Conservation (phyloP, 2,888 invertebrate genomes). For the Limnephilus auricula region DNA sequence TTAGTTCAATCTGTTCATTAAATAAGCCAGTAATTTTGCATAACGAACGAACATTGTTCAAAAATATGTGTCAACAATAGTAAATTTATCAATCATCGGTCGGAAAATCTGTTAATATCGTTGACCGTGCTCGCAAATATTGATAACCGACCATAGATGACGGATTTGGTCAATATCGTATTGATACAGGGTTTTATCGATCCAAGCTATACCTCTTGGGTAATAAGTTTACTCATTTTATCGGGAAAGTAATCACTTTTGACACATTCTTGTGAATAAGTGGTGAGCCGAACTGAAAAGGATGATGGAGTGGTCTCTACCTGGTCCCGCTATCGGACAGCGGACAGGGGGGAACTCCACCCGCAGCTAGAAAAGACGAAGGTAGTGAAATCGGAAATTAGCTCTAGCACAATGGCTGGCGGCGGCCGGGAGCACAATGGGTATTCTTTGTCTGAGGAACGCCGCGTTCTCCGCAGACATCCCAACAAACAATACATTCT, state of each 20-base stretch:
- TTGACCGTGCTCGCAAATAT: too few relatives aligned
- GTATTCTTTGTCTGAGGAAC: conserved; percentile 48
- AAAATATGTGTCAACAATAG: too few relatives aligned
- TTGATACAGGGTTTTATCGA: too few relatives aligned
- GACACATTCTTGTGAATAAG: background rate
- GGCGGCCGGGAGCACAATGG: conserved; percentile 36
- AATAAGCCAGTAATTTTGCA: too few relatives aligned
- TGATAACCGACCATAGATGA: too few relatives aligned
- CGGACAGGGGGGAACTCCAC: background rate
- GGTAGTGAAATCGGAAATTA: conserved; percentile 49
- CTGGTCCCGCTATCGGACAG: background rate
- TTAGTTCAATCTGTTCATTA: too few relatives aligned
- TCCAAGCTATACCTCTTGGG: too few relatives aligned
- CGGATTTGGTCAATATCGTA: too few relatives aligned
- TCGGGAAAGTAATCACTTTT: background rate
- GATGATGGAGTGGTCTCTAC: background rate
- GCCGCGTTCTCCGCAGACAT: conserved; percentile 22
- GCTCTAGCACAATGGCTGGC: conserved; percentile 24
- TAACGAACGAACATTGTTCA: too few relatives aligned
- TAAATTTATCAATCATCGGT: too few relatives aligned
- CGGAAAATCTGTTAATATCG: too few relatives aligned
- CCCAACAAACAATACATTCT: conserved; percentile 17
- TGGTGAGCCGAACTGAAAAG: background rate
- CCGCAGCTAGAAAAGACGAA: conserved; percentile 16
- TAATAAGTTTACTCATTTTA: background rate